Evolutionary conservation across 2,888 invertebrate genomes (phyloP).

Genomic region (Didymodactylos carnosus): DNA sequence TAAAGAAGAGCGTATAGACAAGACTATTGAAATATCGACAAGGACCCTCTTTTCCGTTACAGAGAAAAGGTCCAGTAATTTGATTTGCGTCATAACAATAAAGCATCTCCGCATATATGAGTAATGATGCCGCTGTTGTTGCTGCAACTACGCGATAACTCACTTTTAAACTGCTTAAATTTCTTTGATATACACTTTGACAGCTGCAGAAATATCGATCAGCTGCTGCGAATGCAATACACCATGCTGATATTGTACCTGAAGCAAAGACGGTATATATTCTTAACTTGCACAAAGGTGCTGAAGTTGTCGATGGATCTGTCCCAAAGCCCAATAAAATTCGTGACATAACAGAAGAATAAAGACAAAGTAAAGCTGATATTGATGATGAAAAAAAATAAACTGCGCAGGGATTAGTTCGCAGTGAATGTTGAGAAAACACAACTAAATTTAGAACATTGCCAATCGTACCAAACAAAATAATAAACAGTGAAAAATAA

Average conservation of each 20-base stretch:
- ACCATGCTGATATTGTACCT: neutral
- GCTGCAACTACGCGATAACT: neutral
- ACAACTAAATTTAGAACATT: no score
- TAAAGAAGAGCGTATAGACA: neutral
- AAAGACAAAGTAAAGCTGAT: no score
- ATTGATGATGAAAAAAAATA: no score
- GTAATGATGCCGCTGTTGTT: neutral
- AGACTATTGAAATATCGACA: neutral
- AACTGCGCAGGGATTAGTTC: no score
- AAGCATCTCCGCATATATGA: neutral
- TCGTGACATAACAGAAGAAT: no score
- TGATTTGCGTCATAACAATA: neutral
- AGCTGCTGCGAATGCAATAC: neutral
- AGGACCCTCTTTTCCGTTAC: neutral
- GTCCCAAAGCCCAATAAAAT: no score
- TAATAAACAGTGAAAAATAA: no score
- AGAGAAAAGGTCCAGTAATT: neutral
- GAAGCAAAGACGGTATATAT: neutral
- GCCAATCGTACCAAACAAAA: no score
- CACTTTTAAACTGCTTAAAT: neutral
- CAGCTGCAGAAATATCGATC: neutral
- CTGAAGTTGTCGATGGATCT: neutral
- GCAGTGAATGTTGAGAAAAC: no score
- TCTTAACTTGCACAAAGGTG: neutral
- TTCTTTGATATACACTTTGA: neutral